Evolutionary conservation across 2,797 vertebrate genomes (phyloP), one percentile per base, ranked within the genome.

Genomic region (Leucoraja ocellata): DNA sequence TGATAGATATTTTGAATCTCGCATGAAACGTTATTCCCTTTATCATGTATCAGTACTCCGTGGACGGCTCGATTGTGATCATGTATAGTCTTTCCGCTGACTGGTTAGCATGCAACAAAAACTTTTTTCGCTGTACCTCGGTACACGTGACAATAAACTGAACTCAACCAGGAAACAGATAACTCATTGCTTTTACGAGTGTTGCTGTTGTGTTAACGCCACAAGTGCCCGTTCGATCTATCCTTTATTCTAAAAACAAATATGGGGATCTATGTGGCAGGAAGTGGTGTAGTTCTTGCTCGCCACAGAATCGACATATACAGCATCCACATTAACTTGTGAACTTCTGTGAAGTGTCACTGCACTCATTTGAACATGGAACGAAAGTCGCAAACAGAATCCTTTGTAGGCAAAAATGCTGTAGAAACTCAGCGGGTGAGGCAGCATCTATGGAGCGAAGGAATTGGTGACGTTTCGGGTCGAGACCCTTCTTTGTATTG

Each of bases 371-470:
- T 92, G 36, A 92, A 76, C 90, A 28, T 39, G 36, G 90, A 92
- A 92, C 58, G 39, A 92, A 76, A 13, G 73, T 25, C 54, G 90
- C 21, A 91, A 91, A 91, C 90, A 91, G 90, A 91, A 54, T 76
- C 73, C 46, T 76, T 54, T 54, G 46, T 54, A 5, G 46, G 5
- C 46, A 54, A 54, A 54, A 5, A 54, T 54, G 46, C 46, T 54
- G 46, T 5, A 54, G 46, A 54, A 54, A 54, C 46, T 54, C 46
- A 54, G 46, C 46, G 4, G 46, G 46, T 54, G 46, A 54, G 46
- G 46, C 46, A 5, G 46, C 46, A 54, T 54, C 46, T 54, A 54
- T 54, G 46, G 46, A 54, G 46, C 46, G 46, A 54, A 54, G 46
- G 46, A 5, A 54, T 54, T 5, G 46, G 46, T 54, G 46, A 54